Base-by-base conservation (phyloP, 1,140 invertebrate genomes). In the Lutraria rhynchaena region DNA sequence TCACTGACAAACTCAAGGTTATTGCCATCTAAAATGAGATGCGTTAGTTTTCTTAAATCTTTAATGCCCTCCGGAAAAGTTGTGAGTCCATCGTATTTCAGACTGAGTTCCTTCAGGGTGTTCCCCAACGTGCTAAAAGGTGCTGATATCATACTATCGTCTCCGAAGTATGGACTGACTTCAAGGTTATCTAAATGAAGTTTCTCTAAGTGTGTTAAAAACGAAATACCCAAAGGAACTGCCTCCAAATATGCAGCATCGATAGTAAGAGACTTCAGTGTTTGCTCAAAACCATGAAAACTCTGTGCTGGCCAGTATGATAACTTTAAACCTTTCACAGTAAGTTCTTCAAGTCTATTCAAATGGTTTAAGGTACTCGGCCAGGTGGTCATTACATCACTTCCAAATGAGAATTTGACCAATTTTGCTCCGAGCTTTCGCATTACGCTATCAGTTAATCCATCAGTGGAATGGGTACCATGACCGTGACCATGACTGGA, bases 261-360 rank as follows among this genome's bases (percentile, higher is more conserved):
- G 13, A 81, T 81, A 11, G 69, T 65, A 3, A 81, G 51, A 24
- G 33, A 44, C 15, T 51, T 1, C 7, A 81, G 24, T 13, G 78
- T 81, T 2, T 63, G 55, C 37, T 81, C 69, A 61, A 81, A 81
- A 15, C 78, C 78, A 74, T 81, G 78, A 35, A 81, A 81, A 24
- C 53, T 13, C 60, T 24, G 33, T 2, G 69, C 41, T 1, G 69
- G 69, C 78, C 60, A 57, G 24, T 63, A 55, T 17, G 55, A 33
- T 19, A 74, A 29, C 19, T 65, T 53, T 22, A 73, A 24, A 19
- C 78, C 78, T 31, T 41, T 35, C 1, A 81, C 69, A 1, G 41
- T 37, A 2, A 81, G 60, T 51, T 81, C 46, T 29, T 71, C 31
- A 17, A 81, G 41, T 24, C 58, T 35, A 29, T 57, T 73, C 11